Evolutionary conservation across 2,797 vertebrate genomes (phyloP).

Genomic region (Coilia nasus): DNA sequence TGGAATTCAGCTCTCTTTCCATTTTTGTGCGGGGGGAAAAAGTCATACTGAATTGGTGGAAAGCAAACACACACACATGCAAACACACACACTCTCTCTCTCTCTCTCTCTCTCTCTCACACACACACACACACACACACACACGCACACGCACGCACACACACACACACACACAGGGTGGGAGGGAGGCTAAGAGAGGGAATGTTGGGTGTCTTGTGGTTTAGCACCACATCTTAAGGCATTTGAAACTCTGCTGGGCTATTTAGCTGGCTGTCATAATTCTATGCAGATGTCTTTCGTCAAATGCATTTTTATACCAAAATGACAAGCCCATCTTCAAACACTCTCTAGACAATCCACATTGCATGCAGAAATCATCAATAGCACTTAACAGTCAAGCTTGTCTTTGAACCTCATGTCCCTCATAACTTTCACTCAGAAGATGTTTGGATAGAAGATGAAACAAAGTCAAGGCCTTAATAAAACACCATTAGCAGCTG

Average conservation of each 20-base stretch:
- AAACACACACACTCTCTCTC: neutral
- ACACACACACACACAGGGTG: neutral
- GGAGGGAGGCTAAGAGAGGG: neutral
- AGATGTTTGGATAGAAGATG: too few species aligned
- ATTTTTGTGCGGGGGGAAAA: neutral
- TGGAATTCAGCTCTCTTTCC: slow-evolving; percentile 18
- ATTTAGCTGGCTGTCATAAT: too few species aligned
- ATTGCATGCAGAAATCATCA: too few species aligned
- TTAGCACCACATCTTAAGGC: slow-evolving; percentile 24
- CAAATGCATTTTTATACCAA: too few species aligned
- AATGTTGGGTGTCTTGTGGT: slow-evolving; percentile 9
- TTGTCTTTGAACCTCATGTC: too few species aligned
- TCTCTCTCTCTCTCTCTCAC: neutral
- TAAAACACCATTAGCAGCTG: too few species aligned
- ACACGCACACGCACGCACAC: neutral
- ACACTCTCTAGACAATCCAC: too few species aligned
- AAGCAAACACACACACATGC: neutral
- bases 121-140: slow-evolving; percentile 9
- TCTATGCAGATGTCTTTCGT: too few species aligned
- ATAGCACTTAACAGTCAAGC: too few species aligned
- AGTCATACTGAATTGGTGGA: neutral
- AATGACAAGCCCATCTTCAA: too few species aligned
- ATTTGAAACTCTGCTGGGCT: neutral
- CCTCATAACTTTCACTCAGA: too few species aligned
- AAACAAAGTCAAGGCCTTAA: too few species aligned